Percentiles rank a stretch among this genome's conserved stretches.
Conservation (phyloP, 2,888 invertebrate species). For the Synanthedon formicaeformis region DNA sequence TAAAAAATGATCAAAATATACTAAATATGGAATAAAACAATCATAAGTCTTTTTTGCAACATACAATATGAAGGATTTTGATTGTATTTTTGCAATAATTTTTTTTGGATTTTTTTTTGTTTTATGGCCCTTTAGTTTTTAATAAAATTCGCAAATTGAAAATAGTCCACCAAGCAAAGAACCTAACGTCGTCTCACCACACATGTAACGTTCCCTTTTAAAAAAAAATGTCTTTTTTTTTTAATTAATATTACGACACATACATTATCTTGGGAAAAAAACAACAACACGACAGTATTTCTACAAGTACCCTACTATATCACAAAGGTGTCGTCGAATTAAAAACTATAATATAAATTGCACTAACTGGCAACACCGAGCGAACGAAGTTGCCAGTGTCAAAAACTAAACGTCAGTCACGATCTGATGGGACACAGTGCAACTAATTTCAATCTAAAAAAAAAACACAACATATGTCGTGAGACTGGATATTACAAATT, state of each 20-base stretch:
- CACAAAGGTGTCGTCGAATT: slow-evolving; percentile 53
- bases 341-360: slow-evolving; percentile 43
- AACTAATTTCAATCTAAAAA: slow-evolving; percentile 31
- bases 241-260: slow-evolving; percentile 24
- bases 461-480: slow-evolving; percentile 66
- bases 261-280: slow-evolving; percentile 16
- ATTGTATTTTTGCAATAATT: too few species aligned
- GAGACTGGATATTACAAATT: slow-evolving; percentile 49
- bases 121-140: too few species aligned
- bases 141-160: slow-evolving; percentile 27
- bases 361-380: slow-evolving; percentile 40
- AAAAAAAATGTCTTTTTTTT: slow-evolving; percentile 42
- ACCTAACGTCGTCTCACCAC: slow-evolving; percentile 69
- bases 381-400: slow-evolving; percentile 27
- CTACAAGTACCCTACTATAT: slow-evolving; percentile 65
- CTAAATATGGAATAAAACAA: too few species aligned
- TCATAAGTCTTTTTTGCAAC: too few species aligned
- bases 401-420: slow-evolving; percentile 29
- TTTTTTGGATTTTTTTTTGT: too few species aligned
- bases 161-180: slow-evolving; percentile 35
- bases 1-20: too few species aligned
- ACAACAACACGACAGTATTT: slow-evolving; percentile 15
- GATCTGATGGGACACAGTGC: slow-evolving; percentile 65
- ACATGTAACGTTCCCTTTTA: slow-evolving; percentile 57
- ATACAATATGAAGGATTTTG: too few species aligned